These are phyloP conservation scores for Phoenoteleia sp. DNA, from an alignment of 2,888 invertebrate genomes.

Conservation along the genomic window DNA sequence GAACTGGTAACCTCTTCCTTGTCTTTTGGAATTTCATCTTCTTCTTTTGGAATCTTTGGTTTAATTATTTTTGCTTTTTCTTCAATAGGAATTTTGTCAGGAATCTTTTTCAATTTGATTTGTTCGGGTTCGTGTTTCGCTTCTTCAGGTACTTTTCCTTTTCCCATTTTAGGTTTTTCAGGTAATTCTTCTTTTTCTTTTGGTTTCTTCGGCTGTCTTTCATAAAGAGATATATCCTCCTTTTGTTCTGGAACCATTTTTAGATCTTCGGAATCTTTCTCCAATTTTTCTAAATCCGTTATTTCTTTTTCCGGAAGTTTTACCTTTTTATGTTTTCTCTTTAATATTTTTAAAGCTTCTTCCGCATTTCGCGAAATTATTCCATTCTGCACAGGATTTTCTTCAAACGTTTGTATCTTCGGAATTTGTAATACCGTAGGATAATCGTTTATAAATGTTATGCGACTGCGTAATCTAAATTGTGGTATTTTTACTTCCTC, in stretches of 20 bases:
- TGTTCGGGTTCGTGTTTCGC: slow-evolving; percentile 81
- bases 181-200: slow-evolving; percentile 80
- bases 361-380: slow-evolving; percentile 91
- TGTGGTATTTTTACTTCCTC: slow-evolving; percentile 88
- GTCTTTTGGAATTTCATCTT: slow-evolving; percentile 77
- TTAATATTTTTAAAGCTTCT: slow-evolving; percentile 90
- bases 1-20: slow-evolving; percentile 79
- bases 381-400: slow-evolving; percentile 89
- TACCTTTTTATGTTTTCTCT: slow-evolving; percentile 88
- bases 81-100: slow-evolving; percentile 81
- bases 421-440: slow-evolving; percentile 88
- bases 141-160: slow-evolving; percentile 82
- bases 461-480: slow-evolving; percentile 91
- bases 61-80: slow-evolving; percentile 81
- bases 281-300: slow-evolving; percentile 88
- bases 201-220: slow-evolving; percentile 83
- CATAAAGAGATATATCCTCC: slow-evolving; percentile 83
- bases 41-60: slow-evolving; percentile 77
- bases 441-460: slow-evolving; percentile 89
- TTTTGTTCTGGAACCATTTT: slow-evolving; percentile 85
- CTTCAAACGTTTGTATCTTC: slow-evolving; percentile 87
- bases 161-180: slow-evolving; percentile 82
- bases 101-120: slow-evolving; percentile 84
- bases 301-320: slow-evolving; percentile 88
- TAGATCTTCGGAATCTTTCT: slow-evolving; percentile 87